Evolutionary conservation across 1,140 invertebrate genomes (phyloP), one percentile per base, ranked within the genome.

Genomic region (Pseudobourletiella spinata): DNA sequence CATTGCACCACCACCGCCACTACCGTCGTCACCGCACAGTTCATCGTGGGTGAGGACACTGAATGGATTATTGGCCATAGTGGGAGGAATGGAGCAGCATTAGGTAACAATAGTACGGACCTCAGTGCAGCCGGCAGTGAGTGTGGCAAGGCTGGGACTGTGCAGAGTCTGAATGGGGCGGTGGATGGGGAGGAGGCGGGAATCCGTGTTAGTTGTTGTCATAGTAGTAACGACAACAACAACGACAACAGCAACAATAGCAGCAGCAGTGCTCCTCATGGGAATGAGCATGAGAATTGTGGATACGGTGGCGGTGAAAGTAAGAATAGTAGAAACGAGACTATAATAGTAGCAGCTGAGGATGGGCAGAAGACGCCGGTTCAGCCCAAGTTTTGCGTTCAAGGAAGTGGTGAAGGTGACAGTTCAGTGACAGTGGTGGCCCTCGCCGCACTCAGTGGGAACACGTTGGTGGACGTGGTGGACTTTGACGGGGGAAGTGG

Each of bases 351-450:
- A 22, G 56, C 30, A 42, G 42, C 2, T 43, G 11, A 6, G 6
- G 44, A 48, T 11, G 51, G 43, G 15, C 11, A 8, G 15, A 61
- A 44, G 50, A 29, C 30, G 28, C 50, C 50, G 2, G 20, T 52
- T 35, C 39, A 25, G 18, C 66, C 66, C 6, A 67, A 67, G 46
- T 67, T 67, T 44, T 54, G 62, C n/a, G 62, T 67, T 32, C 62
- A 67, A 51, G 66, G 66, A 15, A 57, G 44, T 14, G 66, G 62
- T 3, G 62, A 18, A 3, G 66, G 66, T 48, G 66, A 67, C 35
- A 67, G 62, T 56, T 64, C 61, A 1, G 55, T 67, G 11, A 67
- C 65, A 6, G 65, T 64, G 0, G 61, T 64, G 0, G 30, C 44
- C 28, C 20, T 57, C 0, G 59, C 43, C 18, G 30, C 44, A 30